Evolutionary conservation across 2,797 vertebrate species (phyloP), one percentile per base, ranked within the genome.

Genomic region (Lutra lutra): DNA sequence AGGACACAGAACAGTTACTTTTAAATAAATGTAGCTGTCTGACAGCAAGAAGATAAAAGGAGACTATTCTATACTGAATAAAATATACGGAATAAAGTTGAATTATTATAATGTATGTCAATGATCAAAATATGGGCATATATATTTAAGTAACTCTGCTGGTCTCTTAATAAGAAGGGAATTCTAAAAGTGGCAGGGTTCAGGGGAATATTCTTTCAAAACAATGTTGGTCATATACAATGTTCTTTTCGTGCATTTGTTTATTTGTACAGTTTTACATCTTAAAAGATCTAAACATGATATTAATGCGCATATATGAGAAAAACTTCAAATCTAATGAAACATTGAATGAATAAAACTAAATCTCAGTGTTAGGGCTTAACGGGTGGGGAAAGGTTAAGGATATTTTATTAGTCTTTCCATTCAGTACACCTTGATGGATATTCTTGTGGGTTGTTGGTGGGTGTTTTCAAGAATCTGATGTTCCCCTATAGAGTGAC

Each of bases 21-120:
- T 79, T 72, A 89, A 80, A 89, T 86, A 89, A 87, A 89, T 73
- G 11, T 77, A 89, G 35, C 48, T 95, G 13, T 27, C n/a, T 92
- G 35, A 89, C 40, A 97, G 88, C 20, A 20, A 92, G 11, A 87
- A 91, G 77, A 92, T 68, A 6, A 90, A 86, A 83, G 23, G n/a
- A 93, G 12, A 68, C 1, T 58, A 38, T 92, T 91, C 48, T 86
- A 48, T 21, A 80, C 8, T 70, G 66, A 75, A 35, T 54, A 62
- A 48, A 75, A 56, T 56, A 64, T 18, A 56, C 29, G 29, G 17
- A 73, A 79, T 86, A 54, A 72, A 95, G 95, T 38, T 3, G 72
- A 79, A 77, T 38, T 60, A 40, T 21, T 83, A 8, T 9, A 77
- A 25, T 79, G 5, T 56, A 68, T 21, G 21, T 62, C 20, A 89